These are phyloP conservation scores for Rhyzopertha dominica DNA, from an alignment of 1,140 invertebrate genomes.

Conservation along the genomic window DNA sequence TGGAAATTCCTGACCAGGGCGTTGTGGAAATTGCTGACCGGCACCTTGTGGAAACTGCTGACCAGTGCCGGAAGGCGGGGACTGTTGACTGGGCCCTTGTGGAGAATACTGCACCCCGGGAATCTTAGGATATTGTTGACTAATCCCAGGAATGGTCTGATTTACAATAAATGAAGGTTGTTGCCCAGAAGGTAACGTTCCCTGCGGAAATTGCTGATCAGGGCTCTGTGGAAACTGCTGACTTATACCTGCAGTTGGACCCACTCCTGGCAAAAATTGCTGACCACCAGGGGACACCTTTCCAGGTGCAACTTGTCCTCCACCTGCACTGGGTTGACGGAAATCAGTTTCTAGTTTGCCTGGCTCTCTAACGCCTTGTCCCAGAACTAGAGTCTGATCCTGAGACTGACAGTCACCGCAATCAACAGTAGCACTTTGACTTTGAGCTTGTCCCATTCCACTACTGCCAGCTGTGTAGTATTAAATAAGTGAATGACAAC, in stretches of 20 bases:
- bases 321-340: slow-evolving; percentile 16
- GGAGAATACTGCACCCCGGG: too few relatives aligned
- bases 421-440: slow-evolving; percentile 49
- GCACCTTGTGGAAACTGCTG: not conserved
- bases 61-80: too few relatives aligned
- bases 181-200: not conserved
- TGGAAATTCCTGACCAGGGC: slow-evolving; percentile 1
- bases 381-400: slow-evolving; percentile 19
- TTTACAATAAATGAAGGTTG: too few relatives aligned
- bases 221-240: slow-evolving; percentile 3
- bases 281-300: slow-evolving; percentile 1
- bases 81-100: too few relatives aligned
- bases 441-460: slow-evolving; percentile 78
- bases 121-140: too few relatives aligned
- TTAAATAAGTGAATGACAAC: slow-evolving; percentile 4
- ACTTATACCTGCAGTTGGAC: slow-evolving; percentile 4
- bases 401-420: slow-evolving; percentile 35
- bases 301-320: slow-evolving; percentile 11
- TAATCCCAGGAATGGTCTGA: too few relatives aligned
- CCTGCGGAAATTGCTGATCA: not conserved
- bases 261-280: slow-evolving; percentile 10
- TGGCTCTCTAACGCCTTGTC: slow-evolving; percentile 1
- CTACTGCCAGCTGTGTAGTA: slow-evolving; percentile 43
- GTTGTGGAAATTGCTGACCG: not conserved
- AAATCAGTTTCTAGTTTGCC: slow-evolving; percentile 17